Evolutionary conservation across 2,888 invertebrate genomes (phyloP).

Genomic region (Panzeria rudis): DNA sequence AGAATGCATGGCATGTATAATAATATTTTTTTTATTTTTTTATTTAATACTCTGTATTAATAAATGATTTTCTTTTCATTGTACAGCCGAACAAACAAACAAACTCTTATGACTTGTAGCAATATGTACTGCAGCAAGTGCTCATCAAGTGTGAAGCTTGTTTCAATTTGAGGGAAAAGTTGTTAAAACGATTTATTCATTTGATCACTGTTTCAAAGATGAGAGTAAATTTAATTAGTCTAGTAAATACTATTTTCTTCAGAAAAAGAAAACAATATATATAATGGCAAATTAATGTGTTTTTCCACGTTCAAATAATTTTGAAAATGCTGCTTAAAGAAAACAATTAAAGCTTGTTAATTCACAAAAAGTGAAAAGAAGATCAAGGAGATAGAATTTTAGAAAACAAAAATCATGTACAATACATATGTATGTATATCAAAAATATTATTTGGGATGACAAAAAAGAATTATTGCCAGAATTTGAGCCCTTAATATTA

Average conservation of each 20-base stretch:
- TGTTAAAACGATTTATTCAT: constrained; percentile 42
- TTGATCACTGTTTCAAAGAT: constrained; percentile 29
- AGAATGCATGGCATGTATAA: constrained; percentile 35
- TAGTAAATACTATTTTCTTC: constrained; percentile 15
- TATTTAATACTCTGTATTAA: constrained; percentile 15
- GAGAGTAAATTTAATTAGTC: constrained; percentile 61
- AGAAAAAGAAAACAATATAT: not conserved
- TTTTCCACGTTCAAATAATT: constrained; percentile 61
- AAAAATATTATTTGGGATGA: too few species aligned
- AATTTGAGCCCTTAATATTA: too few species aligned
- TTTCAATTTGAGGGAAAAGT: constrained; percentile 45
- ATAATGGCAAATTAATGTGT: constrained; percentile 33
- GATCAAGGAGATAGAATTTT: not conserved
- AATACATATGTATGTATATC: not conserved
- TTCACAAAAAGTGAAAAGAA: constrained; percentile 55
- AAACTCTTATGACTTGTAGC: not conserved
- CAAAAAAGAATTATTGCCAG: too few species aligned
- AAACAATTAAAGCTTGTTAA: constrained; percentile 19
- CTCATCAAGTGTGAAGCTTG: constrained; percentile 59
- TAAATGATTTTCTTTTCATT: constrained; percentile 79
- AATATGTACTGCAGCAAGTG: constrained; percentile 39
- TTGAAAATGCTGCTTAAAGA: constrained; percentile 23
- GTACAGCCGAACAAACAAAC: constrained; percentile 2
- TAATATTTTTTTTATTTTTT: constrained; percentile 6
- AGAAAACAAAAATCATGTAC: not conserved